Conservation (phyloP, 92 coral and sea anemone genomes). For the Parazoanthus swiftii region DNA sequence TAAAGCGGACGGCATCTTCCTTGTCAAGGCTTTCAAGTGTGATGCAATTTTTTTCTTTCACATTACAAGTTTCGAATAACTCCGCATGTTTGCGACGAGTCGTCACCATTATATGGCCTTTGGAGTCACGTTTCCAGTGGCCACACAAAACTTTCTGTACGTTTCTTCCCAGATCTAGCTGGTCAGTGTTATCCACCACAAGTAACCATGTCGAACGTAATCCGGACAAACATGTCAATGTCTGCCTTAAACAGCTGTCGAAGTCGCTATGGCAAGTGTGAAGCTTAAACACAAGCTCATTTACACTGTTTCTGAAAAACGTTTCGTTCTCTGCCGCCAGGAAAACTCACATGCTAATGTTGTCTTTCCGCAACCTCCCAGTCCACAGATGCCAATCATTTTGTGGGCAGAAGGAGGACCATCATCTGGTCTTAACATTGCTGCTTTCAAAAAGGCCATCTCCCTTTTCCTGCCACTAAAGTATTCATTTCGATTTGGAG, state of each 20-base stretch:
- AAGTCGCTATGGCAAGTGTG: slow-evolving; percentile 10
- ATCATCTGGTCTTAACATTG: not conserved
- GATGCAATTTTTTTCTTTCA: slow-evolving; percentile 1
- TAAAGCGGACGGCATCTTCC: slow-evolving; percentile 21
- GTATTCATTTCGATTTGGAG: slow-evolving; percentile 49
- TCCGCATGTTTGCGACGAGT: slow-evolving; percentile 35
- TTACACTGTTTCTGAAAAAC: slow-evolving; percentile 29
- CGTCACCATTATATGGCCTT: slow-evolving; percentile 33
- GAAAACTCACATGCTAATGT: slow-evolving; percentile 54
- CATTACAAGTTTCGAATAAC: not conserved
- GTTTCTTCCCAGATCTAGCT: slow-evolving; percentile 10
- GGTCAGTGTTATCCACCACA: slow-evolving; percentile 45
- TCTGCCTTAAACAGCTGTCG: slow-evolving; percentile 14
- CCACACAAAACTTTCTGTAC: slow-evolving; percentile 34
- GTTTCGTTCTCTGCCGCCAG: slow-evolving; percentile 54
- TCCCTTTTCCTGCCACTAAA: slow-evolving; percentile 49
- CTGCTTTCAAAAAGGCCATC: not conserved
- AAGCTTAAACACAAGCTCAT: slow-evolving; percentile 14
- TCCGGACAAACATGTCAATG: not conserved
- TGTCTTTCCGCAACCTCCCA: slow-evolving; percentile 67
- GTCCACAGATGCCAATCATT: slow-evolving; percentile 45
- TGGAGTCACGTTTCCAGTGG: slow-evolving; percentile 33
- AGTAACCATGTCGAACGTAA: slow-evolving; percentile 21
- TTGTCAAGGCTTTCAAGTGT: slow-evolving; percentile 15
- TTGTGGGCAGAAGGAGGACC: not conserved